Base-by-base conservation (phyloP, 2,888 invertebrate genomes). In the Macroteleia sp. region DNA sequence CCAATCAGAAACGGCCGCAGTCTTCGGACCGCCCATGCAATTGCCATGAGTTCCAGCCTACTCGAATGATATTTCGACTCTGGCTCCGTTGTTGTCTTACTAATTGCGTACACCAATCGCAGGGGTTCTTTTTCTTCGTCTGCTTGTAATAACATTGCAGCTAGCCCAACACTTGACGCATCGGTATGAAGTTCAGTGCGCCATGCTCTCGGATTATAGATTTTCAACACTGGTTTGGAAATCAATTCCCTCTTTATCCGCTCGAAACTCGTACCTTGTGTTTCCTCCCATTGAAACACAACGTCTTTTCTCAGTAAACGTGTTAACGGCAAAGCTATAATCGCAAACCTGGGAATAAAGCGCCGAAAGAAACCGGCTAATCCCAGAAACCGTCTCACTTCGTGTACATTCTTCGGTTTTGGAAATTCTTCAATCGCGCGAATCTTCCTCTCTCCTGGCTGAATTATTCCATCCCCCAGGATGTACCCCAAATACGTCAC, bases 1-100 rank as follows among this genome's bases (percentile, higher is more conserved):
- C 57, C 71, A 2, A 82, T 54, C 6, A 84, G 28, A 36, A 79
- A 76, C 1, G 62, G 25, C 12, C 82, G 39, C 9, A 82, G 30
- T 3, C 62, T 10, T n/a, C 39, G 1, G 0, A 48, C 9, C 0
- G 62, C 46, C 62, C 62, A 71, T 0, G 20, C 16, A 30, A 71
- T 62, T 5, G 62, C 71, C 28, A 73, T 25, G 6, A 64, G 16
- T 32, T 89, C 88, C 8, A 83, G 22, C 16, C 86, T 83, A 17
- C 70, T 81, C 0, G 81, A 79, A 30, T 81, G 79, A 48, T 84
- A 83, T 44, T 14, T 8, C 1, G 10, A 3, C 10, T 44, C 12
- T 10, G 2, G 10, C 3, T 20, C 3, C 1, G 2, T 6, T 8
- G 44, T 46, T 1, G 12, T 0, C 20, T 30, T 10, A 14, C 48